Percentiles rank a stretch among this genome's conserved stretches.
Conservation (phyloP, 2,797 vertebrate genomes). For the Clarias platycephalus region DNA sequence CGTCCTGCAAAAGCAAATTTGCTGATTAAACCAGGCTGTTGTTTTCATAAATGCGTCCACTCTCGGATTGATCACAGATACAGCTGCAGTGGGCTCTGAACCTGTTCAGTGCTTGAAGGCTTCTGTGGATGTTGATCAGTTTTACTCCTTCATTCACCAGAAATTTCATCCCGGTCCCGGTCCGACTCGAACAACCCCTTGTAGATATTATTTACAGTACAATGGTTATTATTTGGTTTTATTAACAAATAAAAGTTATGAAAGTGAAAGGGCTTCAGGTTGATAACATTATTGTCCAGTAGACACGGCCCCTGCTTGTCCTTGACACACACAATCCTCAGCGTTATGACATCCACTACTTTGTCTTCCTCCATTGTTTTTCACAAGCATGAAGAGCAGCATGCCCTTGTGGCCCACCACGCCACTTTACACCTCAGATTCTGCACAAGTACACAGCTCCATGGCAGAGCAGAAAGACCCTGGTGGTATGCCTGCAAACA, state of each 20-base stretch:
- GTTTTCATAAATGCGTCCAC: too few species aligned
- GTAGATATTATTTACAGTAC: neutral
- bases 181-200: too few species aligned
- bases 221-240: neutral
- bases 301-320: neutral
- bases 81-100: too few species aligned
- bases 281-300: neutral
- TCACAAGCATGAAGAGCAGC: neutral
- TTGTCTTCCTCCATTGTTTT: neutral
- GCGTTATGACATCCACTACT: neutral
- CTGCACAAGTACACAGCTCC: neutral
- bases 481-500: neutral
- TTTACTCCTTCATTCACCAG: too few species aligned
- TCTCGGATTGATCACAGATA: too few species aligned
- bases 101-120: too few species aligned
- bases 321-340: neutral
- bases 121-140: too few species aligned
- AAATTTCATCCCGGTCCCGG: too few species aligned
- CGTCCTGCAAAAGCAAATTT: too few species aligned
- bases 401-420: neutral
- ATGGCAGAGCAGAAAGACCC: neutral
- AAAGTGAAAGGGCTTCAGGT: neutral
- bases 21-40: too few species aligned
- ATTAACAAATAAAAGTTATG: neutral
- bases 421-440: neutral